phyloP scores from a whole-genome alignment of 1,140 invertebrate species.

The Procambarus clarkii region DNA sequence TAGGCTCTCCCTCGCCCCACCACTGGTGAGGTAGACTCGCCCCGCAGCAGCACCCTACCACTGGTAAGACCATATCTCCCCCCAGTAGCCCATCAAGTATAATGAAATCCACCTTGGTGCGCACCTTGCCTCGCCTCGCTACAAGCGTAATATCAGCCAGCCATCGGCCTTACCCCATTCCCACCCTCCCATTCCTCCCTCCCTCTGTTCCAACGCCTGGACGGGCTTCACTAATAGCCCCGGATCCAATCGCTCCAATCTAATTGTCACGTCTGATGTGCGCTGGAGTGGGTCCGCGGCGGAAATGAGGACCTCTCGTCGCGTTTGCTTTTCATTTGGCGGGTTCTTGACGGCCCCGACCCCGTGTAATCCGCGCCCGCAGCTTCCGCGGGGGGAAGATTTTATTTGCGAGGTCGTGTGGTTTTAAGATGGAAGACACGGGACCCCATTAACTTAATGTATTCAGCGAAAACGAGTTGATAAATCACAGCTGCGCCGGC shows the following conservation, averaged over 20 bases:
- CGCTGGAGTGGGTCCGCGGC: constrained; percentile 10
- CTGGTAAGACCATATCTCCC: no score
- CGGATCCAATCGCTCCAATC: constrained; percentile 33
- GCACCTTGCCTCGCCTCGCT: constrained; percentile 1
- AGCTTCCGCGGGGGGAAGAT: constrained; percentile 11
- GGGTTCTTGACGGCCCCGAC: neutral
- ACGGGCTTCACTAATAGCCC: constrained; percentile 24
- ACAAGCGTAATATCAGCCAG: neutral
- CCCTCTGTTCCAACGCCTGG: neutral
- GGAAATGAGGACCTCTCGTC: constrained; percentile 35
- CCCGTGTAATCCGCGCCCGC: neutral
- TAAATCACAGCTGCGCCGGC: constrained; percentile 53
- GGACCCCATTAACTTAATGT: constrained; percentile 60
- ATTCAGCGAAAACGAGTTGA: constrained; percentile 61
- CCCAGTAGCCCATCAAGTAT: neutral
- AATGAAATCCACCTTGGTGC: constrained; percentile 1
- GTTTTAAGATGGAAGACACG: constrained; percentile 54
- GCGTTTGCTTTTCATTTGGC: constrained; percentile 39
- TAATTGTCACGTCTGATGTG: constrained; percentile 44
- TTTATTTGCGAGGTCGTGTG: constrained; percentile 29
- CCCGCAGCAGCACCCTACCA: no score
- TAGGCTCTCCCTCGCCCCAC: no score
- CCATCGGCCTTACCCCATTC: neutral
- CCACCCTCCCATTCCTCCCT: neutral
- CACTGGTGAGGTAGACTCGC: no score